phyloP scores from a whole-genome alignment of 2,113 vertebrate species.

The Choloepus hoffmanni region DNA sequence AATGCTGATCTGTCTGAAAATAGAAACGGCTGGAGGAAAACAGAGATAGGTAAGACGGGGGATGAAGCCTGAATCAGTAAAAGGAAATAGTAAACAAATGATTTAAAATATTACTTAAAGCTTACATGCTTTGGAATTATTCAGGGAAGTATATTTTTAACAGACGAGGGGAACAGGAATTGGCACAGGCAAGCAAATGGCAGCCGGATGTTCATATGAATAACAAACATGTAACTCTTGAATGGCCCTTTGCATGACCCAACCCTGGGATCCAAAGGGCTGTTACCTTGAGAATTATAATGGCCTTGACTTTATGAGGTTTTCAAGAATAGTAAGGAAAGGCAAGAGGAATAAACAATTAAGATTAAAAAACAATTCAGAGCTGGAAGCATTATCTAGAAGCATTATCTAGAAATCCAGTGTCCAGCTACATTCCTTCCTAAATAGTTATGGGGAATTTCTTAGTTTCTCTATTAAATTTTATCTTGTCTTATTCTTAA shows the following conservation, averaged over 20 bases:
- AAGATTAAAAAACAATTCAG: not conserved
- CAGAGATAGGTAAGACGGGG: not conserved
- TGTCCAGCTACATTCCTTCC: not conserved
- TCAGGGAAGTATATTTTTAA: not conserved
- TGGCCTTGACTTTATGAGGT: not conserved
- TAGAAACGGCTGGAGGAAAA: not conserved
- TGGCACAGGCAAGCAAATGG: too few relatives aligned
- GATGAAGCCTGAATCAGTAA: not conserved
- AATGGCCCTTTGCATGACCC: not conserved
- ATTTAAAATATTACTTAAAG: not conserved
- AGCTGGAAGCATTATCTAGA: not conserved
- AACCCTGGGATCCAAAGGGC: not conserved
- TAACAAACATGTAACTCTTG: not conserved
- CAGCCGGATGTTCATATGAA: not conserved
- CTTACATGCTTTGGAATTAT: not conserved
- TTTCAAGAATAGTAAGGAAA: conserved; percentile 8
- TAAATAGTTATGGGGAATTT: conserved; percentile 15
- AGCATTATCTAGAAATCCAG: not conserved
- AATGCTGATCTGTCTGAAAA: conserved; percentile 39
- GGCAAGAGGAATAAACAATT: not conserved
- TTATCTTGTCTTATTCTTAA: not conserved
- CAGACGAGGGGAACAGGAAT: not conserved
- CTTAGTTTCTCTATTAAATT: conserved; percentile 12
- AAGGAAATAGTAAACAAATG: not conserved
- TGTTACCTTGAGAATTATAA: not conserved